These are phyloP conservation scores for Fabriciana adippe DNA, from an alignment of 2,888 invertebrate species.

Conservation along the genomic window DNA sequence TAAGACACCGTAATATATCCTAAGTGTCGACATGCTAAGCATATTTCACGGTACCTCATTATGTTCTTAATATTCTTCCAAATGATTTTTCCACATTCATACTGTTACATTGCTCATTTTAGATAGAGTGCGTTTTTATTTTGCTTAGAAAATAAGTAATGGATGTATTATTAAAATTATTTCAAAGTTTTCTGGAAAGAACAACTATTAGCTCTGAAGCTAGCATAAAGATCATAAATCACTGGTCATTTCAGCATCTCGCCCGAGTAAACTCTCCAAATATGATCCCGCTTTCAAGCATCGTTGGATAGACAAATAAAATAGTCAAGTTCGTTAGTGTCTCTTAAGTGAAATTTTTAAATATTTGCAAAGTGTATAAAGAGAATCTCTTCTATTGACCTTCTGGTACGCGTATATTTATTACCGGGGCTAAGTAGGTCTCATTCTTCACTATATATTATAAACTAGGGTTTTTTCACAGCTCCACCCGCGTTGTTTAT, in stretches of 20 bases:
- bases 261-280: slow-evolving; percentile 35
- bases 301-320: slow-evolving; percentile 29
- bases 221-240: slow-evolving; percentile 38
- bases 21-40: slow-evolving; percentile 37
- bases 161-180: neutral
- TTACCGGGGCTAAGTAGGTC: too few relatives aligned
- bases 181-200: slow-evolving; percentile 24
- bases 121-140: slow-evolving; percentile 8
- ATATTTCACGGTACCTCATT: slow-evolving; percentile 20
- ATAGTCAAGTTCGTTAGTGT: slow-evolving; percentile 20
- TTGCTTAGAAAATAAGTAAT: slow-evolving; percentile 14
- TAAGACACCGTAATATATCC: slow-evolving; percentile 38
- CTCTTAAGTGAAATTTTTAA: too few relatives aligned
- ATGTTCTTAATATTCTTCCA: too few relatives aligned
- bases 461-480: too few relatives aligned
- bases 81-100: too few relatives aligned
- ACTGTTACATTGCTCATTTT: too few relatives aligned
- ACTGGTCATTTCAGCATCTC: slow-evolving; percentile 41
- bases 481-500: too few relatives aligned
- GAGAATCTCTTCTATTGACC: too few relatives aligned
- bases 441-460: too few relatives aligned
- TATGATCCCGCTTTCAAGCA: slow-evolving; percentile 29
- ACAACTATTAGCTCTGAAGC: slow-evolving; percentile 28
- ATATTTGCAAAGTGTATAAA: too few relatives aligned
- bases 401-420: too few relatives aligned